phyloP scores from a whole-genome alignment of 2,797 vertebrate species.

The Sebastes minor region DNA sequence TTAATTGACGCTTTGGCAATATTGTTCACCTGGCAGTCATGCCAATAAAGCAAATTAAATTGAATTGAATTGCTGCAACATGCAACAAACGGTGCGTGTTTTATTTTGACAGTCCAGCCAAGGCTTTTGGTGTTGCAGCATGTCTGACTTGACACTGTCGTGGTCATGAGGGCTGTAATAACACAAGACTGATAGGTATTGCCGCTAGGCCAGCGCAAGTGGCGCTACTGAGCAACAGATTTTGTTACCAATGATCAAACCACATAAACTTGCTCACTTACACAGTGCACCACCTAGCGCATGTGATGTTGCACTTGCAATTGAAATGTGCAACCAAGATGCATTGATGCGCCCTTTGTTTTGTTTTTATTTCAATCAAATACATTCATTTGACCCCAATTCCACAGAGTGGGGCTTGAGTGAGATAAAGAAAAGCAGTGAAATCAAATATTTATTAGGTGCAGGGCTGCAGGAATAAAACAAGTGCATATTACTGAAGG shows the following conservation, averaged over 20 bases:
- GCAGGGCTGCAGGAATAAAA: neutral
- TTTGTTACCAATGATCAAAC: constrained; percentile 77
- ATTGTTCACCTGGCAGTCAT: no score
- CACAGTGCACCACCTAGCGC: constrained; percentile 83
- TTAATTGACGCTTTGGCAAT: no score
- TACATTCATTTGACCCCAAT: neutral
- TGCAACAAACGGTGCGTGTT: rapidly evolving
- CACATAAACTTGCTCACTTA: constrained; percentile 74
- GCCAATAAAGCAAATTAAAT: no score
- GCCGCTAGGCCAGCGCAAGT: constrained; percentile 81
- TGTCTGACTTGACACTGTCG: constrained; percentile 45
- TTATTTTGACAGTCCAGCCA: constrained; percentile 44
- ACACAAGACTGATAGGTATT: constrained; percentile 79
- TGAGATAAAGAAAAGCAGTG: neutral
- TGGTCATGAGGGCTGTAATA: constrained; percentile 91
- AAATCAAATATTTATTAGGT: neutral
- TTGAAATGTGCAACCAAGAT: constrained; percentile 45
- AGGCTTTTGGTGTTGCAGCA: rapidly evolving
- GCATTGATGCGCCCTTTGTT: constrained; percentile 46
- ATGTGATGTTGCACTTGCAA: constrained; percentile 66
- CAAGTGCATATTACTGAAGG: neutral
- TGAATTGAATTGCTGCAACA: no score
- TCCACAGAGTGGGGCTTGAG: neutral
- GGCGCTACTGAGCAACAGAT: constrained; percentile 84
- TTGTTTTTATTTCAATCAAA: constrained; percentile 22